Percentiles rank a stretch among this genome's conserved stretches.
phyloP scores from a whole-genome alignment of 1,140 invertebrate species.

The Druon quercuslanigerum region DNA sequence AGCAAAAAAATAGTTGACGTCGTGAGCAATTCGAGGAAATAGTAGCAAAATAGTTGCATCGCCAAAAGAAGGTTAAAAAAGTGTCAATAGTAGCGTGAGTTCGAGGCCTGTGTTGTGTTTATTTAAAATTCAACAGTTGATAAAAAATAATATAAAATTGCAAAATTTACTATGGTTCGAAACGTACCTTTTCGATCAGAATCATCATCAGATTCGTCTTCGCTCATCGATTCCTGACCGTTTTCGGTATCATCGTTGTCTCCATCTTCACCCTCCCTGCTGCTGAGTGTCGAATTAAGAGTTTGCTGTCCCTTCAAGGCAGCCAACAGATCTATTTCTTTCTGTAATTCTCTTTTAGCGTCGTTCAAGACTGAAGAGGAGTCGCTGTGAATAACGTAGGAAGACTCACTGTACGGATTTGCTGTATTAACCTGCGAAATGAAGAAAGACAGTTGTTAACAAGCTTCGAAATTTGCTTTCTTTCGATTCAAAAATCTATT shows the following conservation, averaged over 20 bases:
- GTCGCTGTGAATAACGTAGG: constrained; percentile 66
- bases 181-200: constrained; percentile 72
- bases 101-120: no score
- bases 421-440: constrained; percentile 49
- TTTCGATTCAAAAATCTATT: background rate
- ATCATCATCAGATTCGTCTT: constrained; percentile 81
- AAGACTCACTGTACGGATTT: constrained; percentile 67
- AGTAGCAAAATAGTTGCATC: no score
- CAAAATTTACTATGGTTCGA: background rate
- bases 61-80: no score
- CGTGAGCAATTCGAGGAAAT: no score
- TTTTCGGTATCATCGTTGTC: constrained; percentile 70
- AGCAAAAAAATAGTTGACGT: no score
- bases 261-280: constrained; percentile 67
- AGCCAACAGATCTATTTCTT: constrained; percentile 75
- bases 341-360: constrained; percentile 82
- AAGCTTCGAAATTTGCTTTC: background rate
- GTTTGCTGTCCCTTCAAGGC: constrained; percentile 68
- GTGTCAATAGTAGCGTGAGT: no score
- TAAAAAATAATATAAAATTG: background rate
- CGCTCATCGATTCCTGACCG: constrained; percentile 78
- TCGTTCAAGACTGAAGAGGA: constrained; percentile 77
- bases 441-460: background rate
- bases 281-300: constrained; percentile 53
- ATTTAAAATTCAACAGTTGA: no score